A percentile compares a stretch with the other conserved stretches of the same genome.
Conservation (phyloP, 2,888 invertebrate genomes). For the Trissolcus japonicus region DNA sequence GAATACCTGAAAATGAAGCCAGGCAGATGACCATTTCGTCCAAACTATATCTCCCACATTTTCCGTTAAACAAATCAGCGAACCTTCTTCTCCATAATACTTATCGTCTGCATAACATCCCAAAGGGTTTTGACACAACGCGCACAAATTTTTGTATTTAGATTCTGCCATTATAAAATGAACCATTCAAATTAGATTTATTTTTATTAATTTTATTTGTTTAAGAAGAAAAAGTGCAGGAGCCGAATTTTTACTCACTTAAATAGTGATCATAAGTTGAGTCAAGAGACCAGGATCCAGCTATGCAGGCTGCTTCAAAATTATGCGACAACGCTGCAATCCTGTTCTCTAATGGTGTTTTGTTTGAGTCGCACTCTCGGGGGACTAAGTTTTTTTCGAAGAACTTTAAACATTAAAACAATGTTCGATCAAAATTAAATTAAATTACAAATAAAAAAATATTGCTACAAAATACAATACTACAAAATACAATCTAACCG, state of each 20-base stretch:
- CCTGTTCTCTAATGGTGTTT: constrained; percentile 86
- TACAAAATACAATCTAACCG: constrained; percentile 30
- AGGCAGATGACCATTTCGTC: constrained; percentile 85
- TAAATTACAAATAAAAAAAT: not conserved
- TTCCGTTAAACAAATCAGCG: constrained; percentile 87
- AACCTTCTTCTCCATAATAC: constrained; percentile 90
- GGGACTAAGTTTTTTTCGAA: constrained; percentile 85
- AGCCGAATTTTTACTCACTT: constrained; percentile 79
- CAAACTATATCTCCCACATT: constrained; percentile 89
- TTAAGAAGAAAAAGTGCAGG: too few species aligned
- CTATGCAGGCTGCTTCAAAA: constrained; percentile 89
- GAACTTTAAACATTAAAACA: constrained; percentile 78
- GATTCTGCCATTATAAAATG: constrained; percentile 74
- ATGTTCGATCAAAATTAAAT: not conserved
- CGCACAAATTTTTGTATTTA: constrained; percentile 84
- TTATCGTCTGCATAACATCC: constrained; percentile 83
- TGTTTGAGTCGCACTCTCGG: constrained; percentile 82
- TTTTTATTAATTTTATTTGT: too few species aligned
- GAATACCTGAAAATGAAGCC: constrained; percentile 81
- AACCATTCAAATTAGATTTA: not conserved
- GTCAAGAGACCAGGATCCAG: constrained; percentile 89
- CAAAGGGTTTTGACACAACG: constrained; percentile 81
- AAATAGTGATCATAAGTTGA: constrained; percentile 80
- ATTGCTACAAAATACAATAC: not conserved
- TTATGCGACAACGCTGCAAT: constrained; percentile 84